Base-by-base conservation (phyloP, 2,888 invertebrate species). In the Acanthococcus lagerstroemiae region DNA sequence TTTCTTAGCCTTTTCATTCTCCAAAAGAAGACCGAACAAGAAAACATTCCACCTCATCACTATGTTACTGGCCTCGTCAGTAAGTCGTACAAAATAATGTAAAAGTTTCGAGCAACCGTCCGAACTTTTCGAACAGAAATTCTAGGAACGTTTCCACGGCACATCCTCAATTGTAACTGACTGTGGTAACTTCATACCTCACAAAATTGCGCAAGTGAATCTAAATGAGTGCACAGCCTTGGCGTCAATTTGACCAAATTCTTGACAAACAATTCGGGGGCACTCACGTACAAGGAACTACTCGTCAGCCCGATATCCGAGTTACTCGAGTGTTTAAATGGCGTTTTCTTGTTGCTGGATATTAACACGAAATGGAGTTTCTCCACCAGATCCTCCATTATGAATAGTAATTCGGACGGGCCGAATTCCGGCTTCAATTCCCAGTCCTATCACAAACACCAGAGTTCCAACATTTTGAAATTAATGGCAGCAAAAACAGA, bases 301-400 rank as follows among this genome's bases (percentile, higher is more conserved):
- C 56, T 48, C 21, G 56, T 66, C 9, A 56, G 21, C 3, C 56
- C 66, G 6, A 66, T 19, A 37, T 66, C 57, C 6, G 50, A 6
- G 24, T 37, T 66, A 12, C 24, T 9, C 12, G 55, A 24, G n/a
- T n/a, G 21, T 21, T 30, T 56, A 26, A 68, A 54, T 6, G 68
- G 69, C 30, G 68, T 68, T n/a, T 67, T 67, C 55, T 71, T 72
- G 30, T 66, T 66, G 15, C 68, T 67, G 69, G 74, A 70, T 6
- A 73, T 69, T 9, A 79, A 72, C 15, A 72, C 70, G 68, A 77
- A 76, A 30, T 79, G 77, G 45, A 85, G 71, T 75, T 86, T 86
- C 3, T 74, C 72, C 7, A 80, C 78, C 54, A 84, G 76, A 74
- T 86, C 86, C 55, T 81, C 79, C 58, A 86, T 72, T 27, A 80